phyloP scores from a whole-genome alignment of 30 jellyfish, hydroid and myxozoan genomes.

The Aurelia aurita complex sp. Pacific region DNA sequence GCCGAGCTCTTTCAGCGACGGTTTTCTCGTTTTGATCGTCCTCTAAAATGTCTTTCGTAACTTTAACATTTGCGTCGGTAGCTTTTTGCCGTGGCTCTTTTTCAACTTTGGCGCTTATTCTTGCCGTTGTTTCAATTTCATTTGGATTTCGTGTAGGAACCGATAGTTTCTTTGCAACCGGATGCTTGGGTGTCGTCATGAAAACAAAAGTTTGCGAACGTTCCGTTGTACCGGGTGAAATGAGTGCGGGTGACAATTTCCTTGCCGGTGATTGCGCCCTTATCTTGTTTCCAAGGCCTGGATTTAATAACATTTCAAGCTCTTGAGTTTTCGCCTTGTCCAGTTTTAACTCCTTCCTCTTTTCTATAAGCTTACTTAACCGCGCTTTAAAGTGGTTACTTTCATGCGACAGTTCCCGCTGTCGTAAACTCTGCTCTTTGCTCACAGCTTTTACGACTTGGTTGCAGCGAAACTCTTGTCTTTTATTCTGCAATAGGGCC shows the following conservation, averaged over 20 bases:
- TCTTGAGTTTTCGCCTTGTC: constrained; percentile 53
- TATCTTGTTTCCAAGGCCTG: constrained; percentile 20
- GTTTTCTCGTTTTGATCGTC: no score
- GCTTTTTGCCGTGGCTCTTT: no score
- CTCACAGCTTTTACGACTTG: constrained; percentile 59
- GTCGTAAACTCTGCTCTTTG: constrained; percentile 56
- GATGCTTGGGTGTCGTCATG: neutral
- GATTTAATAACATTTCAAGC: constrained; percentile 47
- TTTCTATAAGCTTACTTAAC: constrained; percentile 30
- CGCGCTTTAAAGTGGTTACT: constrained; percentile 43
- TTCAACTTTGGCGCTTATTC: no score
- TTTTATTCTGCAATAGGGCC: constrained; percentile 51
- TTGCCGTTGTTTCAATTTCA: no score
- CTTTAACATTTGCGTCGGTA: no score
- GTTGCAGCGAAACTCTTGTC: constrained; percentile 65
- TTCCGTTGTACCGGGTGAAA: neutral
- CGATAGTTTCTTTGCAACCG: neutral
- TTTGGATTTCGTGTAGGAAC: neutral
- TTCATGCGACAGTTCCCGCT: constrained; percentile 58
- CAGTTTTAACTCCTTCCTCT: constrained; percentile 56
- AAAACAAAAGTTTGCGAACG: neutral
- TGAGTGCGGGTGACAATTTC: neutral
- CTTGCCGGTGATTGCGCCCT: neutral
- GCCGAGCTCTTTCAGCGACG: no score
- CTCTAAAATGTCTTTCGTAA: no score